Evolutionary conservation across 2,113 vertebrate genomes (phyloP), one percentile per base, ranked within the genome.

Genomic region (Cyprinodon brontotheroides): DNA sequence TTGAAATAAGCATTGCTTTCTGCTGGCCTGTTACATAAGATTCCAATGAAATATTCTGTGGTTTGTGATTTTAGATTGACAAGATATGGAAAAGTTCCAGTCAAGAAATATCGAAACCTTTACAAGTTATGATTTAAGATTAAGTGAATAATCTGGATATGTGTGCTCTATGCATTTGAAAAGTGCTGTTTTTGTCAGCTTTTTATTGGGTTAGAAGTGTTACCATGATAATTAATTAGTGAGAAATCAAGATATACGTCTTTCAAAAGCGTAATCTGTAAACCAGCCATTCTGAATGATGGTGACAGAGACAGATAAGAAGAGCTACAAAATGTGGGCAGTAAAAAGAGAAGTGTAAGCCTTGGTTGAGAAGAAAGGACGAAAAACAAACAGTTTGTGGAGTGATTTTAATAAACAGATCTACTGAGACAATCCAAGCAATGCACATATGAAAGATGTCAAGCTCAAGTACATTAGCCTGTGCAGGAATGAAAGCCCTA

Each of bases 401-500:
- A 80, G 37, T 20, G 53, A 72, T 77, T 86, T 87, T 87, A 78
- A 82, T 81, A 90, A 91, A 91, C 83, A 90, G 48, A 87, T 89
- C 83, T 82, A 76, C 78, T 78, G 71, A 89, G 78, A 84, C 75
- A 40, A 88, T 81, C 50, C 60, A 72, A 83, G 87, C 78, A 92
- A 88, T 88, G 89, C 87, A 90, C 92, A 92, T 89, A 91, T 84
- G 78, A 88, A 86, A 88, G 87, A 89, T 85, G 78, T 81, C 73
- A 91, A 84, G 70, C 79, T 80, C 45, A 70, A 92, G 86, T 86
- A 73, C 85, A 86, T 85, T 85, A 92, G 85, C 90, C 82, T 75
- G 61, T 72, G 47, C 74, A 69, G 72, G 79, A 81, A 80, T 67
- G 82, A 75, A 45, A 53, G 61, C 11, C 64, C 39, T 37, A 39